These are phyloP conservation scores for Drosophila sproati DNA, from an alignment of 1,140 invertebrate species.

Conservation along the genomic window DNA sequence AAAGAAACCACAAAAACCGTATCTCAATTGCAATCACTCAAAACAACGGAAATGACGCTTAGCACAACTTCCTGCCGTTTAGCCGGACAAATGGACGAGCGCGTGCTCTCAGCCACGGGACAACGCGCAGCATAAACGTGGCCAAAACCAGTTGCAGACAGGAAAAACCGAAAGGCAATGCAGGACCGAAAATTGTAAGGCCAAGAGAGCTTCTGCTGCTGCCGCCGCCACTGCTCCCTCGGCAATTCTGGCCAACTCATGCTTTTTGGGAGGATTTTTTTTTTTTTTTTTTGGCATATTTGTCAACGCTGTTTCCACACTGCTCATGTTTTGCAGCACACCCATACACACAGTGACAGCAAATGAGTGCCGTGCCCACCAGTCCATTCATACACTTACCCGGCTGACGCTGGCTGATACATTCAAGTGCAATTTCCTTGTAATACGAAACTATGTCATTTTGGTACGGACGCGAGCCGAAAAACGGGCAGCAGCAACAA, in stretches of 20 bases:
- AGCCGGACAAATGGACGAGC: conserved; percentile 61
- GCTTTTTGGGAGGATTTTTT: conserved; percentile 15
- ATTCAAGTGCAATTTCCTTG: conserved; percentile 82
- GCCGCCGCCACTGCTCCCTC: no score
- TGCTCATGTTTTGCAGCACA: conserved; percentile 38
- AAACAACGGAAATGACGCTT: conserved; percentile 83
- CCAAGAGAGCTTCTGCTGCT: background rate
- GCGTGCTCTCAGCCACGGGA: conserved; percentile 52
- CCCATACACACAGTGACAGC: background rate
- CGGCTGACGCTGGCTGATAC: conserved; percentile 54
- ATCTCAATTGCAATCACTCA: conserved; percentile 83
- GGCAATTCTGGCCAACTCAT: background rate
- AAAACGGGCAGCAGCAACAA: conserved; percentile 33
- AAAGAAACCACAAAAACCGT: conserved; percentile 77
- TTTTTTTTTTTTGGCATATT: conserved; percentile 70
- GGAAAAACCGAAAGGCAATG: conserved; percentile 5
- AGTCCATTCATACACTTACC: conserved; percentile 26
- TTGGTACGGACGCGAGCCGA: conserved; percentile 61
- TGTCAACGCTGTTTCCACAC: conserved; percentile 70
- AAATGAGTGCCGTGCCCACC: conserved; percentile 53
- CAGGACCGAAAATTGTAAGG: background rate
- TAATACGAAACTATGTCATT: conserved; percentile 81
- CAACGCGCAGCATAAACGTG: conserved; percentile 47
- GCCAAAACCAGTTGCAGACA: conserved; percentile 28
- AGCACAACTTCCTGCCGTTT: conserved; percentile 79